Percentiles rank a stretch among this genome's conserved stretches.
Conservation (phyloP, 2,797 vertebrate genomes). For the Anabas testudineus region DNA sequence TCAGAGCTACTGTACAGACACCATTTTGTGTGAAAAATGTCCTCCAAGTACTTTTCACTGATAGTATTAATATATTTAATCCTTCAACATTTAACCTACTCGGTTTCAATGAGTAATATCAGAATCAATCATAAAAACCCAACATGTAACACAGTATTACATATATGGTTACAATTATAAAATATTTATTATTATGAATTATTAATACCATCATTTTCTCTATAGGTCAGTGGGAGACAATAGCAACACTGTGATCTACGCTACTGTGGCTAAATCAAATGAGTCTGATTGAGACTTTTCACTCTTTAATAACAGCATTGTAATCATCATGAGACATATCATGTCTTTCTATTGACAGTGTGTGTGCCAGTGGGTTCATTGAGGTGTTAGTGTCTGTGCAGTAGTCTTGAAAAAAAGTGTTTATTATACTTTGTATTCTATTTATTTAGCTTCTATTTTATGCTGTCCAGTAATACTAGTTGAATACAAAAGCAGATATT, state of each 20-base stretch:
- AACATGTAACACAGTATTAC: no score
- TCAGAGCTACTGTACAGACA: no score
- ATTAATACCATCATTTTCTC: slow-evolving; percentile 10
- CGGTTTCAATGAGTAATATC: background rate
- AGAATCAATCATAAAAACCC: no score
- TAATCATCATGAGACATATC: background rate
- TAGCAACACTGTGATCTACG: slow-evolving; percentile 51
- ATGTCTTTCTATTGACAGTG: background rate
- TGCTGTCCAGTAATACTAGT: no score
- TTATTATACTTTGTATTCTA: no score
- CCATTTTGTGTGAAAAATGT: no score
- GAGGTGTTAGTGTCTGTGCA: background rate
- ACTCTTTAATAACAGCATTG: background rate
- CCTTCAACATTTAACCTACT: background rate
- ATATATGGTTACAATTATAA: no score
- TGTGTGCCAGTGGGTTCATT: background rate
- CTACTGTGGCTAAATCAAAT: slow-evolving; percentile 34
- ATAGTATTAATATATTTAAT: background rate
- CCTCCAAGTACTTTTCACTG: background rate
- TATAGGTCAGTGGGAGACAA: slow-evolving; percentile 38
- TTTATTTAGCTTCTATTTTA: no score
- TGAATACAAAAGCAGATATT: no score
- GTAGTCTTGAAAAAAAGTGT: no score
- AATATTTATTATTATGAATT: no score
- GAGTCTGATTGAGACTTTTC: background rate